A percentile compares a stretch with the other conserved stretches of the same genome.
These are phyloP conservation scores for Bos javanicus DNA, from an alignment of 2,113 vertebrate species.

Conservation along the genomic window DNA sequence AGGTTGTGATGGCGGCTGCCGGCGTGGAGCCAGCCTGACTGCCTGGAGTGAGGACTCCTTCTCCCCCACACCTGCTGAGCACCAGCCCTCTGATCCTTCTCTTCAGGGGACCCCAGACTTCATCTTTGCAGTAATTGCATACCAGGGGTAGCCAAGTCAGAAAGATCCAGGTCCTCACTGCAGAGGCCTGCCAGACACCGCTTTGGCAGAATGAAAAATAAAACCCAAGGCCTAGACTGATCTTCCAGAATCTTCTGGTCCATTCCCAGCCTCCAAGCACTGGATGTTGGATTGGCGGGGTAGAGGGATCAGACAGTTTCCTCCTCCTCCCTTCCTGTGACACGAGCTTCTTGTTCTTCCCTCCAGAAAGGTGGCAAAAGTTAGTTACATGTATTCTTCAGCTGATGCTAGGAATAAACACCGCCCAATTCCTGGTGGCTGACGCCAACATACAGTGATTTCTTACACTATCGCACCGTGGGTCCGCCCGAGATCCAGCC, in stretches of 20 bases:
- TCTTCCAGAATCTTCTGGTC: not conserved
- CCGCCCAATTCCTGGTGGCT: not conserved
- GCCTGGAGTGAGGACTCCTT: not conserved
- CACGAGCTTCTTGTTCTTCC: too few species aligned
- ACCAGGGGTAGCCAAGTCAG: not conserved
- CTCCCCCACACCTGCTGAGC: accelerated
- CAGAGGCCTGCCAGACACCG: not conserved
- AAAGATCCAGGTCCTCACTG: not conserved
- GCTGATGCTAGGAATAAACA: not conserved
- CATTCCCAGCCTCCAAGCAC: not conserved
- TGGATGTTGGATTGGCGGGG: not conserved
- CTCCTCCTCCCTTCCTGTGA: too few species aligned
- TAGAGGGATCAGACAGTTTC: not conserved
- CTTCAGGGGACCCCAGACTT: not conserved
- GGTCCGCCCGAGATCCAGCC: not conserved
- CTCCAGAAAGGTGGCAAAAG: not conserved
- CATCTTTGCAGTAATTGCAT: not conserved
- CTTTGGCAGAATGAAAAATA: not conserved
- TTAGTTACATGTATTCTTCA: not conserved
- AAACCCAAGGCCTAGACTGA: not conserved
- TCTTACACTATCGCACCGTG: not conserved
- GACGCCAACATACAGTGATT: not conserved
- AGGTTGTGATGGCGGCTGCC: not conserved
- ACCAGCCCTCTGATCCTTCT: not conserved
- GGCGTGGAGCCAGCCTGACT: accelerated